Base-by-base conservation (phyloP, 2,888 invertebrate species). In the Acrobasis suavella region DNA sequence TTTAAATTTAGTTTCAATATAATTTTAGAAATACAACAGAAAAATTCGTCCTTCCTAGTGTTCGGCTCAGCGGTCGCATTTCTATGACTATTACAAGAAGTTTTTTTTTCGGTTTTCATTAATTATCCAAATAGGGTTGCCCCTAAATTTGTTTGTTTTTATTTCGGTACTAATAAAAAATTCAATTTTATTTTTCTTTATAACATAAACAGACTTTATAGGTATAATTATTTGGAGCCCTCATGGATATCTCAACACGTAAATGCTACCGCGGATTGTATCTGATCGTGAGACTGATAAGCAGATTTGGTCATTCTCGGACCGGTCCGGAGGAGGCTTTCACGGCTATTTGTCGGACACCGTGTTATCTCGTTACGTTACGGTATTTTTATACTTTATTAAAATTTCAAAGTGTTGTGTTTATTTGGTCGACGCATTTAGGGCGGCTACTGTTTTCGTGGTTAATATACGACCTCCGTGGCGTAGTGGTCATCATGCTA, bases 311-410 rank as follows among this genome's bases (percentile, higher is more conserved):
- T 50, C 37, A n/a, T 58, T 58, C 50, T 32, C 49, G 9, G 50
- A 50, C 50, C 59, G 59, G 59, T 59, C 50, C 37, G 16, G 17
- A 42, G 50, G 16, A 50, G 15, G 50, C 50, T 59, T 49, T 59
- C 16, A 16, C 16, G 16, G 59, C 50, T 50, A 59, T 59, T 59
- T 59, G 59, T 59, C 59, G 50, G 32, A 37, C 22, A 9, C 7
- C n/a, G 38, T 58, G 58, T 37, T 55, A 55, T 55, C 55, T 55
- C 9, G 2, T 22, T n/a, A n/a, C 22, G 55, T 56, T 46, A 56
- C 22, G 42, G 56, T 46, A 56, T 56, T 56, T 56, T 22, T 22
- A 42, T 22, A 17, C 22, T 42, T 46, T 42, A 46, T 42, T 56
- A 46, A 56, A 14, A 42, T 46, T 46, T 46, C 46, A 46, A 46